Percentiles rank a stretch among this genome's conserved stretches.
Evolutionary conservation across 2,888 invertebrate species (phyloP).

Genomic region (Melinopterus prodromus): DNA sequence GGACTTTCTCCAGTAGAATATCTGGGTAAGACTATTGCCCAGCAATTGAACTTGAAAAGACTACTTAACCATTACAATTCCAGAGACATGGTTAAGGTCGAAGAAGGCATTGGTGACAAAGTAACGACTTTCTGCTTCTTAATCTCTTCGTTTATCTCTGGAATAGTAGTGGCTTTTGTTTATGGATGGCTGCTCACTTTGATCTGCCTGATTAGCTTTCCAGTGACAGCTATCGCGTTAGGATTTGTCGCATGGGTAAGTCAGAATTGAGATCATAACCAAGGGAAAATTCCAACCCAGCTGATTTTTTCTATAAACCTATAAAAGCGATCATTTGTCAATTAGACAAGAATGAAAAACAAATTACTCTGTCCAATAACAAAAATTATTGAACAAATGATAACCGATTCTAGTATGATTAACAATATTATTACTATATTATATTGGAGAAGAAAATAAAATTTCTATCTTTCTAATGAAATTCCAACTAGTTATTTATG

Average conservation of each 20-base stretch:
- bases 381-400: too few relatives aligned
- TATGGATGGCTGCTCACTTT: conserved; percentile 88
- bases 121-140: conserved; percentile 78
- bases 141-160: conserved; percentile 76
- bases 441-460: too few relatives aligned
- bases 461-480: too few relatives aligned
- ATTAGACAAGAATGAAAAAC: too few relatives aligned
- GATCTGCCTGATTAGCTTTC: conserved; percentile 81
- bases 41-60: background rate
- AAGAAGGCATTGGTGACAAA: conserved; percentile 87
- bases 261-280: conserved; percentile 34
- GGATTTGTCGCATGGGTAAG: conserved; percentile 78
- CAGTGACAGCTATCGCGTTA: conserved; percentile 78
- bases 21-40: conserved; percentile 68
- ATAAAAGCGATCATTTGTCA: too few relatives aligned
- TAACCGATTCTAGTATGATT: too few relatives aligned
- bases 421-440: too few relatives aligned
- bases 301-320: too few relatives aligned
- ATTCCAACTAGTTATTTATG: too few relatives aligned
- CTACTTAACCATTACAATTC: conserved; percentile 36
- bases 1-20: conserved; percentile 78
- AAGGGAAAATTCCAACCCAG: too few relatives aligned
- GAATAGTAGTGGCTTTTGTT: conserved; percentile 75
- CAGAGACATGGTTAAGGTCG: conserved; percentile 79
- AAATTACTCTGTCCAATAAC: too few relatives aligned